Base-by-base conservation (phyloP, 1,140 invertebrate genomes). In the Drosophila lacteicornis region DNA sequence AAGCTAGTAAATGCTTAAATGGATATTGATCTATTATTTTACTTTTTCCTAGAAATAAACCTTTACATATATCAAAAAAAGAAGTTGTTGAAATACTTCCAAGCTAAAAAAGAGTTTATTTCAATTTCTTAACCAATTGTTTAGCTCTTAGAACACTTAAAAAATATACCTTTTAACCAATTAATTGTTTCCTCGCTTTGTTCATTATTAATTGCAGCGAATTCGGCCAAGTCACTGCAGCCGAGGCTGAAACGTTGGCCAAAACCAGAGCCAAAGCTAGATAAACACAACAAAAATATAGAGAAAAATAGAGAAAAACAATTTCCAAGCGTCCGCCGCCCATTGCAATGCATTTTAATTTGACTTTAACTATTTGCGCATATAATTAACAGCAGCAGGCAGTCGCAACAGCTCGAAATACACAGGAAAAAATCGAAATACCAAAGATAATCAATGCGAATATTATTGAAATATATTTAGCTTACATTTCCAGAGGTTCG, bases 301-400 rank as follows among this genome's bases (percentile, higher is more conserved):
- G 27, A 30, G 27, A 30, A 30, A 30, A 30, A 30, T 30, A 30
- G 5, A 25, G 36, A 67, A 70, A 70, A 56, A 38, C 62, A 47
- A 55, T 46, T 73, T 36, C 30, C 69, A 59, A 42, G 67, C 45
- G 51, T 59, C 53, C 57, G 65, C 45, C 57, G 65, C 66, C 76
- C 75, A 70, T 51, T 82, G 75, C 53, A 79, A 60, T 87, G 76
- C 70, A 87, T 83, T 87, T 82, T 69, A 87, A 83, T 82, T 83
- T 87, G 65, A 79, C 61, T 86, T 87, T 71, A 86, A 79, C 83
- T 82, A 87, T 87, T 86, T 79, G 82, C 67, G 82, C 82, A 85
- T 86, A 79, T 79, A 85, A 81, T 85, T 81, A 86, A 69, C 77
- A 65, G 57, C 75, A 45, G 43, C 49, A 38, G 17, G 30, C 53